Base-by-base conservation (phyloP, 2,797 vertebrate species). In the Merluccius polli region DNA sequence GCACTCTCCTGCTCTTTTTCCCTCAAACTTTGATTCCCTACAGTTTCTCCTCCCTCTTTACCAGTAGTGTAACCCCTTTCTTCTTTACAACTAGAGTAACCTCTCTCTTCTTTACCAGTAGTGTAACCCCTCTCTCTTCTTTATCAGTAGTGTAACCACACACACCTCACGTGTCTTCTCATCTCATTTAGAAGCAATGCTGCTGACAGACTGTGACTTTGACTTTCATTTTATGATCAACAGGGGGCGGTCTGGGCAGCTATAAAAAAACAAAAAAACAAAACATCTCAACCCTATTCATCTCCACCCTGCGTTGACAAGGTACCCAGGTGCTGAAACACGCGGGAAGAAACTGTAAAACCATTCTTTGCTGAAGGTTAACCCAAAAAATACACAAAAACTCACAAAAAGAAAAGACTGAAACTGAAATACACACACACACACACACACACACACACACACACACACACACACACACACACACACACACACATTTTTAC, bases 231-330 rank as follows among this genome's bases (percentile, higher is more conserved):
- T 68, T 2, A 76, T 63, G 76, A 70, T 83, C 75, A 74, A 79
- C 78, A 83, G 75, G 71, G 74, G 79, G 74, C 76, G 79, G 78
- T 79, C 73, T 82, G 73, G 79, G 81, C 83, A 79, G 75, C 73
- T 81, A 65, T 74, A 71, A 73, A 74, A 75, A 75, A 65, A 74
- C 73, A 72, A 74, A 76, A 74, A 48, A 48, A 72, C 67, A 78
- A 38, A 24, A 71, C 67, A 67, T 63, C 65, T 1, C 59, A 76
- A 73, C 74, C 63, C 65, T 18, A 72, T 71, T 27, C 77, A 73
- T 69, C 63, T 24, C 33, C 79, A 32, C 70, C 21, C n/a, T n/a
- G 52, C 18, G 52, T 1, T 24, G 52, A 59, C n/a, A 24, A 24
- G 52, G 52, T 21, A 59, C 52, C 52, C 52, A 59, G 52, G 52